A percentile compares a stretch with the other conserved stretches of the same genome.
These are phyloP conservation scores for Saccostrea cuccullata DNA, from an alignment of 1,140 invertebrate species.

Conservation along the genomic window DNA sequence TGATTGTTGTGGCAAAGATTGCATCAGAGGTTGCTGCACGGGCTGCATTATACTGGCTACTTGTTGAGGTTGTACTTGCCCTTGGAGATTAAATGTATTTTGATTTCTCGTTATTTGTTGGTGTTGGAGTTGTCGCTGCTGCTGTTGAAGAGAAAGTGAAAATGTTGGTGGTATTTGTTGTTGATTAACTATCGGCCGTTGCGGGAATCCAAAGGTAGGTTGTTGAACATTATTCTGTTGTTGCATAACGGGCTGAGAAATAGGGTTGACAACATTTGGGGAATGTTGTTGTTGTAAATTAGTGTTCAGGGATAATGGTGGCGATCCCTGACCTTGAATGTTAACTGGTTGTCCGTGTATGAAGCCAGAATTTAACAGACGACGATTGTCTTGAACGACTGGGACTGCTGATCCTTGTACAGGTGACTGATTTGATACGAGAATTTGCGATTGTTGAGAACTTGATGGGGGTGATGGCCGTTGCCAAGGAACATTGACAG, in stretches of 20 bases:
- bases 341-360: neutral
- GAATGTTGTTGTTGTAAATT: too few species aligned
- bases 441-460: neutral
- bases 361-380: neutral
- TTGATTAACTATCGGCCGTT: neutral
- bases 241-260: neutral
- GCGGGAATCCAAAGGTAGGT: neutral
- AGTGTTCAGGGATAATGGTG: too few species aligned
- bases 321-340: too few species aligned
- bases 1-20: neutral
- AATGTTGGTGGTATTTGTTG: neutral
- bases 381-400: neutral
- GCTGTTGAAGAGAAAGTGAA: slow-evolving; percentile 13
- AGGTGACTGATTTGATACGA: neutral
- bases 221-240: neutral
- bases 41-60: neutral
- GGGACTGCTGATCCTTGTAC: neutral
- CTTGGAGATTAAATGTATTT: neutral
- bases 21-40: neutral
- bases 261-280: neutral
- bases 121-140: neutral
- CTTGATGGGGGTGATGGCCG: neutral
- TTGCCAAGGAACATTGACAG: neutral
- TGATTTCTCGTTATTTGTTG: neutral
- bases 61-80: neutral